A percentile compares a stretch with the other conserved stretches of the same genome.
phyloP scores from a whole-genome alignment of 2,797 vertebrate genomes.

The Phataginus tricuspis region DNA sequence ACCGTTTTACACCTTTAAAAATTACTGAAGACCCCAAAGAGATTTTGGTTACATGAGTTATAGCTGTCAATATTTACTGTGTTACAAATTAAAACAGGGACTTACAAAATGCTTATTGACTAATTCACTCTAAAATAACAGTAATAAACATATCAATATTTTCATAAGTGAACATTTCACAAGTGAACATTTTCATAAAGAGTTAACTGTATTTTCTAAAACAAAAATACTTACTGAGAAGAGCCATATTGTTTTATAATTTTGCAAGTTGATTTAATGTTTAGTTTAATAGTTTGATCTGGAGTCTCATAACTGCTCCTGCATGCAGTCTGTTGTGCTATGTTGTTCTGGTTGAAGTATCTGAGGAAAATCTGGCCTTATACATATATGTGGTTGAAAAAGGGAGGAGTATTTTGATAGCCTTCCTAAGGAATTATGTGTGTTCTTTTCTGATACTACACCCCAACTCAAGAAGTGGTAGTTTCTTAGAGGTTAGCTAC shows the following conservation, averaged over 20 bases:
- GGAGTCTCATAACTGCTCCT: not conserved
- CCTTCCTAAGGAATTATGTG: not conserved
- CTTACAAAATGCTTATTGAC: not conserved
- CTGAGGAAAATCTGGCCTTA: not conserved
- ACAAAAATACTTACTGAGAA: not conserved
- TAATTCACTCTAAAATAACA: not conserved
- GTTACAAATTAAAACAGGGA: not conserved
- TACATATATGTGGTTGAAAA: not conserved
- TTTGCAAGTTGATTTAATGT: not conserved
- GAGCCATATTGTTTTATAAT: not conserved
- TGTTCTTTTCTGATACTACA: not conserved
- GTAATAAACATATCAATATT: not conserved
- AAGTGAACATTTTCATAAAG: not conserved
- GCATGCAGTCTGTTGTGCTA: not conserved
- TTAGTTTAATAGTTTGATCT: not conserved
- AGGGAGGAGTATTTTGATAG: not conserved
- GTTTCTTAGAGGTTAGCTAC: conserved; percentile 2
- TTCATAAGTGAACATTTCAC: not conserved
- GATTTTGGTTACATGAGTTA: not conserved
- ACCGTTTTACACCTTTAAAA: not conserved
- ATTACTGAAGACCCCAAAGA: not conserved
- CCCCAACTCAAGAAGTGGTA: not conserved
- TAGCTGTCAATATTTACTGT: not conserved
- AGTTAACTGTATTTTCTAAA: not conserved
- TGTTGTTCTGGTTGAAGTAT: not conserved